Evolutionary conservation across 2,797 vertebrate genomes (phyloP).

Genomic region (Gymnoscopelus microlampas): DNA sequence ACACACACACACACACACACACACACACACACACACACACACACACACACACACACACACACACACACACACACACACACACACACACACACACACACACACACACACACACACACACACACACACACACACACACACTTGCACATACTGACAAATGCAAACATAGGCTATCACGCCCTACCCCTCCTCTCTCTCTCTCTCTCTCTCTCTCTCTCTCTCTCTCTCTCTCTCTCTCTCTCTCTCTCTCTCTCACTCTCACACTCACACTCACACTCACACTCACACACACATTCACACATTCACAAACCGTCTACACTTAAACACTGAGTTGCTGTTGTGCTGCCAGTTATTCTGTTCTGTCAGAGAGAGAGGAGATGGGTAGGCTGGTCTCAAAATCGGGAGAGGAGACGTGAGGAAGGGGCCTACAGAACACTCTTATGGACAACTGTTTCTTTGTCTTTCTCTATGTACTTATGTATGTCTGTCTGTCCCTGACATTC

Average conservation of each 20-base stretch:
- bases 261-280: conserved; percentile 16
- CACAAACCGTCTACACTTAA: conserved; percentile 58
- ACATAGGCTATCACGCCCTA: conserved; percentile 18
- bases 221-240: not conserved
- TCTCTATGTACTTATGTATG: conserved; percentile 24
- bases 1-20: no score
- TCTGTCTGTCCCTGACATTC: conserved; percentile 31
- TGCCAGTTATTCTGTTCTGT: conserved; percentile 36
- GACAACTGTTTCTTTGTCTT: conserved; percentile 61
- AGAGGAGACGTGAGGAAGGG: conserved; percentile 55
- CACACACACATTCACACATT: conserved; percentile 41
- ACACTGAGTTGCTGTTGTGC: conserved; percentile 63
- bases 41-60: no score
- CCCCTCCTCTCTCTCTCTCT: conserved; percentile 2
- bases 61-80: no score
- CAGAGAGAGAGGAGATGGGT: conserved; percentile 50
- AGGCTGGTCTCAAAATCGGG: conserved; percentile 43
- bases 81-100: no score
- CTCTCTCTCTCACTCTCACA: not conserved
- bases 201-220: conserved; percentile 4
- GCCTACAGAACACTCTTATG: conserved; percentile 43
- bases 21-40: no score
- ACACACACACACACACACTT: conserved; percentile 29
- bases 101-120: no score
- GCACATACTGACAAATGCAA: conserved; percentile 27